Evolutionary conservation across 2,797 vertebrate species (phyloP).

Genomic region (Orestias chungarensis): DNA sequence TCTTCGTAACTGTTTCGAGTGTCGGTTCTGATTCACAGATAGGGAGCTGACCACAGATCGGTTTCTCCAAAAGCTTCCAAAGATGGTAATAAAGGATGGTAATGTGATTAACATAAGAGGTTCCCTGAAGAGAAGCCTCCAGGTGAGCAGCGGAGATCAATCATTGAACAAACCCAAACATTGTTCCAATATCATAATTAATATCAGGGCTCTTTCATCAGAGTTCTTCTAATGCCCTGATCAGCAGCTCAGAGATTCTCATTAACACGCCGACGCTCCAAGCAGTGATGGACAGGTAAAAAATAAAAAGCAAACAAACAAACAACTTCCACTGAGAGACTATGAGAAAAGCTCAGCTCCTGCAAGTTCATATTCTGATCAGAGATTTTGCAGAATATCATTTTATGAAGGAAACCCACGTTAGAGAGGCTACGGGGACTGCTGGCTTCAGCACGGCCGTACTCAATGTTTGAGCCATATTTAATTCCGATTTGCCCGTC

Average conservation of each 20-base stretch:
- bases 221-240: slow-evolving; percentile 51
- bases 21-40: slow-evolving; percentile 64
- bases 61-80: slow-evolving; percentile 79
- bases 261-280: slow-evolving; percentile 78
- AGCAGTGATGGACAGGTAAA: slow-evolving; percentile 70
- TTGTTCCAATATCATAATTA: not conserved
- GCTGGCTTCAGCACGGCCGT: not conserved
- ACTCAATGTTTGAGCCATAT: slow-evolving; percentile 35
- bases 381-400: not conserved
- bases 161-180: not conserved
- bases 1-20: not conserved
- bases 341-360: not conserved
- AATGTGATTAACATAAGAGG: slow-evolving; percentile 74
- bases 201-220: slow-evolving; percentile 26
- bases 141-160: slow-evolving; percentile 73
- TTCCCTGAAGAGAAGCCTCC: slow-evolving; percentile 68
- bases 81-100: slow-evolving; percentile 75
- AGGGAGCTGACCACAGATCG: slow-evolving; percentile 72
- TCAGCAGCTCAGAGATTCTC: slow-evolving; percentile 58
- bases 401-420: slow-evolving; percentile 9
- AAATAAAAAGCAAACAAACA: no score
- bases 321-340: not conserved
- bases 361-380: not conserved
- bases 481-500: slow-evolving; percentile 27
- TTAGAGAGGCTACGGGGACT: slow-evolving; percentile 24